Evolutionary conservation across 1,140 invertebrate species (phyloP), one percentile per base, ranked within the genome.

Genomic region (Pseudomyrmex flavicornis): DNA sequence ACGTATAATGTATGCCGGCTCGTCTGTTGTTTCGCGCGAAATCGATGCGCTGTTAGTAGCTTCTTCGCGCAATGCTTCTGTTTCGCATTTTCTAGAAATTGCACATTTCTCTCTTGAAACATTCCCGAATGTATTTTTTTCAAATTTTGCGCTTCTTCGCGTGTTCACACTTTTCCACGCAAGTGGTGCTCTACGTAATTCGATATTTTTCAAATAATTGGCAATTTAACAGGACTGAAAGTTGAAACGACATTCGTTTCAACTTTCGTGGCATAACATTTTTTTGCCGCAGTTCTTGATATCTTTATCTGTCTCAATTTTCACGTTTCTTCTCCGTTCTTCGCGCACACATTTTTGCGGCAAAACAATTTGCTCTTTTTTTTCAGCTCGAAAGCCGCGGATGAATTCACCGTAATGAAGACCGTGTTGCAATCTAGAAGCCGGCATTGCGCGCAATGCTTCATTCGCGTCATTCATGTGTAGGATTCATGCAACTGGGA

Each of bases 331-430:
- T 48, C 15, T 13, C 17, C 63, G n/a, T 61, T 35, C 35, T 35
- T 17, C 20, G 20, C 20, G 10, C 12, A 15, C 62, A n/a, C 22
- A 22, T 59, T 77, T 69, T 56, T 46, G 20, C 26, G n/a, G 12
- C 22, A 56, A 20, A 77, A 17, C 17, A 2, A 59, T 77, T 68
- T 70, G 50, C 58, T 62, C 2, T 26, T 26, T 62, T 26, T 75
- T 63, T 56, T 56, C 13, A 44, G 0, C 62, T 69, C 63, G 74
- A 62, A 73, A 82, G 50, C 56, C 68, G 56, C 9, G 66, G 56
- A 72, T 82, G 68, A 82, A 82, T 82, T 17, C 68, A n/a, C 56
- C 44, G 56, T 82, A 82, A 82, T 73, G 77, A 82, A 74, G 77
- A 72, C 44, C 58, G n/a, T 59, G 10, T 13, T 44, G 69, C 56